Conservation (phyloP, 1,140 invertebrate species). For the Linepithema humile region DNA sequence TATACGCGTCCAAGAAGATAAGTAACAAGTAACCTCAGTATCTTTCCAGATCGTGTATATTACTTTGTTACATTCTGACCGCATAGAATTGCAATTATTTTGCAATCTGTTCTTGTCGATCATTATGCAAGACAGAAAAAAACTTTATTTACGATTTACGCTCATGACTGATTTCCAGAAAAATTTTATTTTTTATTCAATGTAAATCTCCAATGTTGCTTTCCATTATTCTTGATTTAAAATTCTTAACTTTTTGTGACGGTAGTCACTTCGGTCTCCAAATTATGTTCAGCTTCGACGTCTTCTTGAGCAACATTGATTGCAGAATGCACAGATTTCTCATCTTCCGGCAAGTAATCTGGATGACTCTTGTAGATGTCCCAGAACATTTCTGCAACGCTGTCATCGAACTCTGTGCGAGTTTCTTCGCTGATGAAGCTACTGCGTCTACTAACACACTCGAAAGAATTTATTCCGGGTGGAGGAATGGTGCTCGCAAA, state of each 20-base stretch:
- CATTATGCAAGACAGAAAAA: not conserved
- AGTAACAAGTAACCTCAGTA: not conserved
- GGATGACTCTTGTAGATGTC: conserved; percentile 65
- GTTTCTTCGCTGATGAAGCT: conserved; percentile 69
- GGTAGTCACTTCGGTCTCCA: not conserved
- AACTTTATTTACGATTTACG: not conserved
- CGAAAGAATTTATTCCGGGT: conserved; percentile 39
- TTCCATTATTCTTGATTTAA: not conserved
- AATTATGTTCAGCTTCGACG: not conserved
- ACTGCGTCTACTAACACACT: conserved; percentile 26
- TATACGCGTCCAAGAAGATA: not conserved
- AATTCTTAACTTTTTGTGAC: not conserved
- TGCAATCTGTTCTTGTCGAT: not conserved
- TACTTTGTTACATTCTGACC: not conserved
- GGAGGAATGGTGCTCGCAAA: conserved; percentile 42
- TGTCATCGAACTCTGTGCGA: conserved; percentile 58
- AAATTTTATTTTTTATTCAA: not conserved
- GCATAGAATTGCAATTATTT: not conserved
- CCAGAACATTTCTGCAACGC: conserved; percentile 60
- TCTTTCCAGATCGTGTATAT: not conserved
- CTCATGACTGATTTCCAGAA: not conserved
- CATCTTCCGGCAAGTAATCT: conserved; percentile 45
- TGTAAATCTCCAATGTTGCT: not conserved
- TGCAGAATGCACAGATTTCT: not conserved
- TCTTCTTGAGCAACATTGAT: not conserved